Evolutionary conservation across 1,140 invertebrate genomes (phyloP), one percentile per base, ranked within the genome.

Genomic region (Geopemphigus sp.): DNA sequence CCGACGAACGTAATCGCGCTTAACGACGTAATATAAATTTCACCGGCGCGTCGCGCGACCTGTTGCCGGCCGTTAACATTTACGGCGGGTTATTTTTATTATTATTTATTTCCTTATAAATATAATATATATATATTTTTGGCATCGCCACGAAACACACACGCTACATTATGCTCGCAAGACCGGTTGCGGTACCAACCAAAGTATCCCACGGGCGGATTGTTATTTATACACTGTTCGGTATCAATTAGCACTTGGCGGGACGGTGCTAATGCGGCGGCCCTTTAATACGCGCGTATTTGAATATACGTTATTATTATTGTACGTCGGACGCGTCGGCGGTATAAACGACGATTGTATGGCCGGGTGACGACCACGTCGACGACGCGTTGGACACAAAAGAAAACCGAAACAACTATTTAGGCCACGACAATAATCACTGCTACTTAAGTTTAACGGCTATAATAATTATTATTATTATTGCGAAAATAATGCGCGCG

Each of bases 241-340:
- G 74, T 78, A 78, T 78, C 74, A 78, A 78, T 78, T 78, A 78
- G 74, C 74, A 78, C 74, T 61, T 61, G 57, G 57, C 39, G 45
- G 74, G 47, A 72, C 26, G 68, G 68, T 72, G 68, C 57, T 78
- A 78, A 78, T 78, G 74, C 74, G 39, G 50, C 15, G 66, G 74
- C 63, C n/a, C 14, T 72, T 72, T 72, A 54, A 54, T n/a, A 12
- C 22, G n/a, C 63, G 32, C n/a, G 22, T 70, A 39, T 39, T 39
- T 39, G 8, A 4, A 4, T 39, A 70, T 68, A 70, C 45, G 47
- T 53, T 32, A 68, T 50, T 17, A 50, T 70, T 70, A 70, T 53
- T 70, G 26, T 53, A 53, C 24, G 26, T 53, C n/a, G n/a, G n/a
- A n/a, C n/a, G n/a, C n/a, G n/a, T 68, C 64, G 64, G 39, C 45